These are phyloP conservation scores for Aphelenchoides besseyi DNA, from an alignment of 1,140 invertebrate genomes.

Conservation along the genomic window DNA sequence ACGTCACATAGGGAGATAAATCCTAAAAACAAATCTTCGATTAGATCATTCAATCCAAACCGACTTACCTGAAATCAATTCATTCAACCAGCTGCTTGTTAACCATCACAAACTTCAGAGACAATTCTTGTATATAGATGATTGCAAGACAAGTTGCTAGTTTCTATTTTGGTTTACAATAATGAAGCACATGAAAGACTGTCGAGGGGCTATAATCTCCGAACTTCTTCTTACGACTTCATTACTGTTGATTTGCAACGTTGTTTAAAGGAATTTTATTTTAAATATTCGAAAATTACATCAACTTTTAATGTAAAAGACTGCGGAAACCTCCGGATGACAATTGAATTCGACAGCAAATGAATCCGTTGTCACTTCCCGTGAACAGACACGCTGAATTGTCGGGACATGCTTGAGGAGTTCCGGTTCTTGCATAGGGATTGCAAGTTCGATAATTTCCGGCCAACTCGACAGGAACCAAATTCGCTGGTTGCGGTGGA, in stretches of 20 bases:
- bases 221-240: background rate
- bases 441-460: constrained; percentile 61
- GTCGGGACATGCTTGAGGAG: constrained; percentile 57
- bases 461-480: constrained; percentile 60
- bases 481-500: constrained; percentile 59
- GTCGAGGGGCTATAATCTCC: background rate
- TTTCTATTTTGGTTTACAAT: background rate
- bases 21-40: no score
- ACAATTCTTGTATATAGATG: no score
- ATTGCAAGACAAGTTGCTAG: background rate
- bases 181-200: background rate
- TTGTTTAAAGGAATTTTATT: background rate
- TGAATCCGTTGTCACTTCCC: constrained; percentile 60
- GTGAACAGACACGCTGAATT: constrained; percentile 62
- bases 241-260: background rate
- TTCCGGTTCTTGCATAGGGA: constrained; percentile 52
- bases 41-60: no score
- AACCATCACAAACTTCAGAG: no score
- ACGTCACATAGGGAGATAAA: no score
- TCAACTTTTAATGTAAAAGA: constrained; percentile 2
- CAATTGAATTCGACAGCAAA: constrained; percentile 60
- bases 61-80: no score
- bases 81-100: no score
- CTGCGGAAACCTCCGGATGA: constrained; percentile 20
- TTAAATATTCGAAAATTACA: background rate